Evolutionary conservation across 2,888 invertebrate species (phyloP).

Genomic region (Amaurobius ferox): DNA sequence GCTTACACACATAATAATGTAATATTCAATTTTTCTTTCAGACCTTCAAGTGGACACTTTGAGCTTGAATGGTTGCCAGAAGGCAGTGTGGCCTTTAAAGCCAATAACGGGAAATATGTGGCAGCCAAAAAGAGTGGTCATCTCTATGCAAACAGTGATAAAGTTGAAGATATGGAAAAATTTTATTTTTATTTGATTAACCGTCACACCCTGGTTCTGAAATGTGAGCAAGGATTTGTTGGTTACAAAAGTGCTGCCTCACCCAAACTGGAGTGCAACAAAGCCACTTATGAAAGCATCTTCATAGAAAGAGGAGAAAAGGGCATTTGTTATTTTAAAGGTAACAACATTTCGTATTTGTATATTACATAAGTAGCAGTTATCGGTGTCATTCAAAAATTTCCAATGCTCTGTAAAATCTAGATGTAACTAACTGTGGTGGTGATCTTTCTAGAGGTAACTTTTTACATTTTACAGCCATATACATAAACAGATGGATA

Average conservation of each 20-base stretch:
- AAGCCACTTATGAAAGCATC: slow-evolving; percentile 95
- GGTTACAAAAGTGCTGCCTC: slow-evolving; percentile 86
- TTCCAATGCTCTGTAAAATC: no score
- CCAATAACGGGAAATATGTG: slow-evolving; percentile 95
- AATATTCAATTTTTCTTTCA: slow-evolving; percentile 76
- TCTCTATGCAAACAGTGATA: slow-evolving; percentile 90
- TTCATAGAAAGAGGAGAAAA: slow-evolving; percentile 86
- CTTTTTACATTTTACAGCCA: no score
- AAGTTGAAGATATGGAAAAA: slow-evolving; percentile 89
- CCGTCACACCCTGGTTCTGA: slow-evolving; percentile 93
- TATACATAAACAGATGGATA: no score
- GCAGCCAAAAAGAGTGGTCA: slow-evolving; percentile 96
- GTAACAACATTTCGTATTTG: no score
- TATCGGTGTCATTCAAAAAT: no score
- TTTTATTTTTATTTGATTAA: slow-evolving; percentile 96
- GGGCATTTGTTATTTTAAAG: slow-evolving; percentile 93
- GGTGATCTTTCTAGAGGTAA: no score
- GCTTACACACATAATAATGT: no score
- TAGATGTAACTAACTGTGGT: no score
- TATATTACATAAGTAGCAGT: no score
- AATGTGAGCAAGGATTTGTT: slow-evolving; percentile 97
- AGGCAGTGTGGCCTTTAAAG: slow-evolving; percentile 93
- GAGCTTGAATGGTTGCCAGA: slow-evolving; percentile 94
- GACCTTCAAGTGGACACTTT: slow-evolving; percentile 94
- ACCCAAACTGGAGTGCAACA: slow-evolving; percentile 93